phyloP scores from a whole-genome alignment of 2,888 invertebrate genomes.

The Drosophila cognata region DNA sequence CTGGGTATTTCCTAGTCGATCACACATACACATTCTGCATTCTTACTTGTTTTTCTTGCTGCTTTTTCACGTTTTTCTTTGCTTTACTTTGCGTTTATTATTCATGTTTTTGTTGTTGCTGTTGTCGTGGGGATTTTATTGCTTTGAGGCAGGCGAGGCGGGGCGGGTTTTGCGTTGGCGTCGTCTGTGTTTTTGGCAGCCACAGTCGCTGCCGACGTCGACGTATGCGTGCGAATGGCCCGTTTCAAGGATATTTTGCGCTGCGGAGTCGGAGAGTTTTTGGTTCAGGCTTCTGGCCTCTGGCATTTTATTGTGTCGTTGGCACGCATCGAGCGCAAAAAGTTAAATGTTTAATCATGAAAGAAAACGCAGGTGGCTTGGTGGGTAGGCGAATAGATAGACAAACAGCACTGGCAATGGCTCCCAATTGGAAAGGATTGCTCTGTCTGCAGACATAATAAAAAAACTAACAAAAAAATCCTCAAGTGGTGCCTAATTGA shows the following conservation, averaged over 20 bases:
- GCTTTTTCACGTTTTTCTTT: slow-evolving; percentile 16
- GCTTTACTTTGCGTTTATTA: slow-evolving; percentile 31
- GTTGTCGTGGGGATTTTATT: slow-evolving; percentile 61
- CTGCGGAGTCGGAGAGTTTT: slow-evolving; percentile 14
- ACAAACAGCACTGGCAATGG: slow-evolving; percentile 23
- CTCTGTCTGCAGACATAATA: slow-evolving; percentile 8
- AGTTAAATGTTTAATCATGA: slow-evolving; percentile 68
- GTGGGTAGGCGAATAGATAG: slow-evolving; percentile 24
- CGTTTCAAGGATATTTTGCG: slow-evolving; percentile 66
- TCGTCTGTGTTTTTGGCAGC: slow-evolving; percentile 59
- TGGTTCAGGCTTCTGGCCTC: slow-evolving; percentile 31
- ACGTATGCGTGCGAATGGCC: slow-evolving; percentile 59
- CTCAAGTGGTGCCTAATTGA: slow-evolving; percentile 39
- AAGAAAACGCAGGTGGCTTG: slow-evolving; percentile 25
- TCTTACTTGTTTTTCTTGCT: not conserved
- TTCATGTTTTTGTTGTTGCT: slow-evolving; percentile 31
- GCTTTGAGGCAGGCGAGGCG: slow-evolving; percentile 43
- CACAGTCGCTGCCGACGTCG: slow-evolving; percentile 6
- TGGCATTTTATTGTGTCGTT: slow-evolving; percentile 68
- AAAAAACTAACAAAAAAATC: slow-evolving; percentile 1
- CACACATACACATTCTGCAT: not conserved
- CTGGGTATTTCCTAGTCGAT: not conserved
- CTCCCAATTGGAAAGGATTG: slow-evolving; percentile 36
- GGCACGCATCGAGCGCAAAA: slow-evolving; percentile 65
- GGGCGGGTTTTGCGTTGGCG: slow-evolving; percentile 56